Percentiles rank a stretch among this genome's conserved stretches.
Conservation (phyloP, 2,113 vertebrate genomes). For the Micronycteris hirsuta region DNA sequence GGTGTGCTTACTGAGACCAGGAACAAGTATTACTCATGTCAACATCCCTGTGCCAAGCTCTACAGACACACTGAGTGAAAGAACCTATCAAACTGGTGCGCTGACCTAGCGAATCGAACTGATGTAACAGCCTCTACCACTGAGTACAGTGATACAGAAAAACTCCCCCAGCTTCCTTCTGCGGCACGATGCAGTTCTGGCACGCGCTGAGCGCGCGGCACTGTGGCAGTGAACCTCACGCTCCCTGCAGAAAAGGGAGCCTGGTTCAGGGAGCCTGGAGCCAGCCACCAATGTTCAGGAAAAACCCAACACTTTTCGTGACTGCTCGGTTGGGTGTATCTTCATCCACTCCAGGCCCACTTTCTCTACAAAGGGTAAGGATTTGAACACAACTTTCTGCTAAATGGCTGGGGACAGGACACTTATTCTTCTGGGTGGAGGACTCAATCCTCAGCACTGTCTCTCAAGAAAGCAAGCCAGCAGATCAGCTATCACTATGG, state of each 20-base stretch:
- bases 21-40: neutral
- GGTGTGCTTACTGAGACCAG: neutral
- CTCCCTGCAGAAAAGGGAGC: neutral
- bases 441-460: neutral
- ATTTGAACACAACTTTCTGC: neutral
- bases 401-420: neutral
- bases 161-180: neutral
- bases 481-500: neutral
- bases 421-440: neutral
- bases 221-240: neutral
- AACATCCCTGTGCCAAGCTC: too few relatives aligned
- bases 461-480: neutral
- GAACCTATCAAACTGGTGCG: neutral
- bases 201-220: neutral
- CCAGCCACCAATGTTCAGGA: neutral
- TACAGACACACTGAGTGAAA: neutral
- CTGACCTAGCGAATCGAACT: neutral
- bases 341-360: neutral
- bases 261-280: neutral
- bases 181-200: neutral
- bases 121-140: neutral
- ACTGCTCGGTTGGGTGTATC: neutral
- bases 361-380: neutral
- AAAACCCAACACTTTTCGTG: neutral
- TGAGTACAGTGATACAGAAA: neutral